These are phyloP conservation scores for Neodiprion fabricii DNA, from an alignment of 1,140 invertebrate genomes.

Conservation along the genomic window DNA sequence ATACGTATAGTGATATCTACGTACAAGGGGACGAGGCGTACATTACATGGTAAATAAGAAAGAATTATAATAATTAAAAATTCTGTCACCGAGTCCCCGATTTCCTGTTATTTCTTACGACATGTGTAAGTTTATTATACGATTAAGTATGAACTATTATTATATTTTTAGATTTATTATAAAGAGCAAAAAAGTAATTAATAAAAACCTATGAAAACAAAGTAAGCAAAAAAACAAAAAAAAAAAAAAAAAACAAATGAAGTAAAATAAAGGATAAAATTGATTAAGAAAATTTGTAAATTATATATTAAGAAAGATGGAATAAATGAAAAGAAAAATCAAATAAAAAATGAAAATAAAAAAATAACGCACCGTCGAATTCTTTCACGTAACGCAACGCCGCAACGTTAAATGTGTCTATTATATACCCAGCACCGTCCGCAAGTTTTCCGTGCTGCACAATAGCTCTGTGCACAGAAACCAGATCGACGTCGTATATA, in stretches of 20 bases:
- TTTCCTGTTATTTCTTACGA: constrained; percentile 50
- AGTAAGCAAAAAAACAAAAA: background rate
- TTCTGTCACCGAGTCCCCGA: constrained; percentile 30
- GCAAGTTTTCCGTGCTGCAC: background rate
- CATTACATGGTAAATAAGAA: background rate
- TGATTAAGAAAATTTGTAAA: constrained; percentile 50
- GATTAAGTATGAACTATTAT: constrained; percentile 24
- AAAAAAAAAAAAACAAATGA: background rate
- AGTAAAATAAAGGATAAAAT: constrained; percentile 30
- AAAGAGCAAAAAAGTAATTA: constrained; percentile 32
- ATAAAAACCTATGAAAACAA: constrained; percentile 28
- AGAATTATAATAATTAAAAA: constrained; percentile 13
- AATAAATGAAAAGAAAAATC: constrained; percentile 37
- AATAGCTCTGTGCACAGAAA: background rate
- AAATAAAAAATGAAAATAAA: constrained; percentile 9
- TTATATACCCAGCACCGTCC: background rate
- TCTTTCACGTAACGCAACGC: background rate
- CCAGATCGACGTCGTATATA: background rate
- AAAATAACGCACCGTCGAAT: background rate
- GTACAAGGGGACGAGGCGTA: constrained; percentile 6
- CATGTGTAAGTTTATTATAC: constrained; percentile 34
- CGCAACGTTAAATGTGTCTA: background rate
- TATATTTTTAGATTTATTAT: constrained; percentile 49
- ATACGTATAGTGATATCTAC: constrained; percentile 5
- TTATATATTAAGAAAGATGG: constrained; percentile 47